Base-by-base conservation (phyloP, 1,140 invertebrate genomes). In the Penaeus chinensis region DNA sequence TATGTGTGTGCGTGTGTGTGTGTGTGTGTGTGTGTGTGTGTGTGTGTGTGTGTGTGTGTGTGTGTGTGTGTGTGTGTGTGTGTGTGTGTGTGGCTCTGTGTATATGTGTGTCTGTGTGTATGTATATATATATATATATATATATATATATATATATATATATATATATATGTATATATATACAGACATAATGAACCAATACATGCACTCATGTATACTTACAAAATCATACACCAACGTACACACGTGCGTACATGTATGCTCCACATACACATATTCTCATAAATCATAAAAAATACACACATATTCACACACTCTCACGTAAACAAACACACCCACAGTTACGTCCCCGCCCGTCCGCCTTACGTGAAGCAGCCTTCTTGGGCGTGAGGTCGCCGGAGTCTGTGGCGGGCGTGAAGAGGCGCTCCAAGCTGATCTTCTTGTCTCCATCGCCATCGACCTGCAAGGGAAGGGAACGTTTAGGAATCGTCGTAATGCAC, bases 331-430 rank as follows among this genome's bases (percentile, higher is more conserved):
- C 54, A 54, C 54, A 54, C 8, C 54, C 54, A 16, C 54, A 54
- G 11, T 16, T 8, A 13, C 54, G 10, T 8, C 16, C 54, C 54
- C 54, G 10, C 37, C 18, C n/a, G 37, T 19, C 24, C 37, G 7
- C 27, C 37, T 32, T n/a, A 74, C 69, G 16, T 8, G 37, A 8
- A 32, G 71, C 54, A 90, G 79, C 89, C 85, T 89, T 90, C 65
- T 65, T 93, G 13, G 95, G 95, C 86, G 94, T 92, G 88, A 95
- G 93, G 91, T 96, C 95, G 82, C 94, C 94, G 84, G 95, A 93
- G 93, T 97, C 96, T 19, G 94, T 93, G 24, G 96, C 96, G 63
- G 96, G 96, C 7, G 96, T 96, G 91, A 97, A 96, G 91, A 97
- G 94, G 92, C 97, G 96, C 91, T 96, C 95, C 90, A 97, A 93